Evolutionary conservation across 1,140 invertebrate species (phyloP).

Genomic region (Lordiphosa clarofinis): DNA sequence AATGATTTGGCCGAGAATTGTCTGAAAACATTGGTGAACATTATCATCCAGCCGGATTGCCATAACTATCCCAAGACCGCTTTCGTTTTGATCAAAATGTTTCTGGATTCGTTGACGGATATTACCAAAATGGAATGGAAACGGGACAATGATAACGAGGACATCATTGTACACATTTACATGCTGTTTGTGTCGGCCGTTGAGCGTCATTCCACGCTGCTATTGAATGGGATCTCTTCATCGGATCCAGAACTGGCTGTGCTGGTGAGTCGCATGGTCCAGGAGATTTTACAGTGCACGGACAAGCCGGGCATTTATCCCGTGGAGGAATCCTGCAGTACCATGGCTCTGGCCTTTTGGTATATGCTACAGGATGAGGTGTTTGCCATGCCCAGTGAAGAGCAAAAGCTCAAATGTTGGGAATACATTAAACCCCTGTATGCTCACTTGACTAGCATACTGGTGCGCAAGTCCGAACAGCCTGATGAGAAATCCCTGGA

Average conservation of each 20-base stretch:
- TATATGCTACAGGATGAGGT: conserved; percentile 87
- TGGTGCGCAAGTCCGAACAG: conserved; percentile 74
- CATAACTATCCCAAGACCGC: conserved; percentile 81
- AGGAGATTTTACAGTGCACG: conserved; percentile 85
- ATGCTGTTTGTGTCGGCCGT: conserved; percentile 84
- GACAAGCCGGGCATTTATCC: conserved; percentile 90
- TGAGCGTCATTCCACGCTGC: conserved; percentile 84
- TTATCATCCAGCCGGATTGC: conserved; percentile 82
- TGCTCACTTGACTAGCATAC: conserved; percentile 70
- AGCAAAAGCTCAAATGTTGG: conserved; percentile 65
- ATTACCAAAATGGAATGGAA: conserved; percentile 79
- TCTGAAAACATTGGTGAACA: conserved; percentile 83
- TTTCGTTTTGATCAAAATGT: conserved; percentile 81
- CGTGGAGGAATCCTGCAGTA: conserved; percentile 90
- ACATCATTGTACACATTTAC: conserved; percentile 82
- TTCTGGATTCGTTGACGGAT: conserved; percentile 61
- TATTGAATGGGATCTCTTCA: conserved; percentile 81
- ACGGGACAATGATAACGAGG: conserved; percentile 78
- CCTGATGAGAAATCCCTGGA: conserved; percentile 72
- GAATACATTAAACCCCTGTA: conserved; percentile 76
- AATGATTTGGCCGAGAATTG: conserved; percentile 83
- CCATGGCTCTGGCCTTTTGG: conserved; percentile 93
- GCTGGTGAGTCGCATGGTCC: conserved; percentile 80
- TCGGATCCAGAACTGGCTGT: conserved; percentile 76
- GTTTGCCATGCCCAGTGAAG: conserved; percentile 60